These are phyloP conservation scores for Heliconius charithonia DNA, from an alignment of 2,888 invertebrate genomes.

Conservation along the genomic window DNA sequence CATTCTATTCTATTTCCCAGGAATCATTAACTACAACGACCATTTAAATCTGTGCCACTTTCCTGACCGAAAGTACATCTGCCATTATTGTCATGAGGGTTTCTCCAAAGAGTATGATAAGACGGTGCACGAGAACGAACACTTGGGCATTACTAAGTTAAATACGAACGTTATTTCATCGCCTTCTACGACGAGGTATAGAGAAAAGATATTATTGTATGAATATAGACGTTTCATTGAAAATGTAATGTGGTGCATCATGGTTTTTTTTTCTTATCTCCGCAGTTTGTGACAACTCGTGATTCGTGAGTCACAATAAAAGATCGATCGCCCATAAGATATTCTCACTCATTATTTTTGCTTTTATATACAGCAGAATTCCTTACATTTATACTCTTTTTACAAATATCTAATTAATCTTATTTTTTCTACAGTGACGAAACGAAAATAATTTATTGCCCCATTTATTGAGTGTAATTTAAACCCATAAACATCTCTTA, in stretches of 20 bases:
- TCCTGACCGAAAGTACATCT: constrained; percentile 61
- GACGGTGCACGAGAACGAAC: constrained; percentile 69
- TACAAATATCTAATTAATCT: too few relatives aligned
- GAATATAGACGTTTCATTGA: not conserved
- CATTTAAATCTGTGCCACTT: constrained; percentile 75
- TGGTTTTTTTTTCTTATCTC: not conserved
- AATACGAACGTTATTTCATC: constrained; percentile 45
- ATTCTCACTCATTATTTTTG: too few relatives aligned
- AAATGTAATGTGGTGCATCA: not conserved
- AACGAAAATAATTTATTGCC: not conserved
- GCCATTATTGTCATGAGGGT: constrained; percentile 77
- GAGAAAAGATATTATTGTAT: not conserved
- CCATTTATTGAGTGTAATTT: not conserved
- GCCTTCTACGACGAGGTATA: constrained; percentile 48
- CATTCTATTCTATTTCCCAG: constrained; percentile 54
- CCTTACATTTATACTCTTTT: too few relatives aligned
- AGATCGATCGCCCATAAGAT: too few relatives aligned
- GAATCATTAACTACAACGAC: constrained; percentile 79
- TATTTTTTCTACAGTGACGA: not conserved
- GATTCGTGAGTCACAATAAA: too few relatives aligned
- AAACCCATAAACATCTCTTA: not conserved
- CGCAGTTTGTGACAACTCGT: too few relatives aligned
- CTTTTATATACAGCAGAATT: too few relatives aligned
- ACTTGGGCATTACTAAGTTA: constrained; percentile 67
- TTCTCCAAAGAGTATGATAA: constrained; percentile 66